Evolutionary conservation across 2,888 invertebrate genomes (phyloP).

Genomic region (Sphaeridia pumilis): DNA sequence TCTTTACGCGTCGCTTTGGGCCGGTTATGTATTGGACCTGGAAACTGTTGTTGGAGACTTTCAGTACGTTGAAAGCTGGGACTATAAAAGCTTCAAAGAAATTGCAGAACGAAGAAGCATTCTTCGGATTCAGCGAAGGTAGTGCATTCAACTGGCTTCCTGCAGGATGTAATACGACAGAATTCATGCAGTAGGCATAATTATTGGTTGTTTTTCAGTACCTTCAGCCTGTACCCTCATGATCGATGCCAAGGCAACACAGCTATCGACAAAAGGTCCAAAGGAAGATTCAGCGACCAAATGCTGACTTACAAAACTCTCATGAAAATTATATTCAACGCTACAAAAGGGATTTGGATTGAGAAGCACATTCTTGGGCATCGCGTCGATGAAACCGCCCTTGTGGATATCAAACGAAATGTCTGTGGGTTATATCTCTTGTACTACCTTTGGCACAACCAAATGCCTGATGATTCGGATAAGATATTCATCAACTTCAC

Average conservation of each 20-base stretch:
- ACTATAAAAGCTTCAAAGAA: constrained; percentile 2
- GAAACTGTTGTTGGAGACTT: constrained; percentile 11
- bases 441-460: constrained; percentile 13
- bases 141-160: not conserved
- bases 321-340: constrained; percentile 5
- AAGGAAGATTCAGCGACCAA: constrained; percentile 6
- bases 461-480: constrained; percentile 2
- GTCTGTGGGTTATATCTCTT: constrained; percentile 10
- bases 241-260: not conserved
- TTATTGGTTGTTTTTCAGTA: not conserved
- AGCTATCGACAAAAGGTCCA: not conserved
- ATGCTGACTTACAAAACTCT: not conserved
- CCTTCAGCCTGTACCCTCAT: not conserved
- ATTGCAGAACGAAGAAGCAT: constrained; percentile 10
- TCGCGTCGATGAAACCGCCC: not conserved
- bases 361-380: not conserved
- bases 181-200: too few species aligned
- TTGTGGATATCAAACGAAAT: constrained; percentile 10
- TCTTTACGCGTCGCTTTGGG: constrained; percentile 13
- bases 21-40: constrained; percentile 9
- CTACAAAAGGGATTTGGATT: constrained; percentile 12
- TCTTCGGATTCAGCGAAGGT: constrained; percentile 9
- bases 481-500: constrained; percentile 10
- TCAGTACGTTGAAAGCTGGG: constrained; percentile 1
- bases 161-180: not conserved